A percentile compares a stretch with the other conserved stretches of the same genome.
Evolutionary conservation across 2,888 invertebrate genomes (phyloP).

Genomic region (Brachypalpus laphriformis): DNA sequence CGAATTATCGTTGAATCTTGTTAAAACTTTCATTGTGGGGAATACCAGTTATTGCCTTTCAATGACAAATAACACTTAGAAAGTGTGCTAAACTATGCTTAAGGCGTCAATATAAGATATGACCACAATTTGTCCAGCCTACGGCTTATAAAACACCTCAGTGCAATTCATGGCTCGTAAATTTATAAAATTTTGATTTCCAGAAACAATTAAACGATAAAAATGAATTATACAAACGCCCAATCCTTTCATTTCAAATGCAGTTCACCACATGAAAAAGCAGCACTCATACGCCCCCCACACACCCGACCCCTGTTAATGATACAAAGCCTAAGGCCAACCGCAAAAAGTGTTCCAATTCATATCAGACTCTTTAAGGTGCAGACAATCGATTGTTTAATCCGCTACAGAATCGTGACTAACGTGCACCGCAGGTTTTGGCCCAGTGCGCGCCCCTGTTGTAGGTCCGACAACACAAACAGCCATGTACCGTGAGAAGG

Average conservation of each 20-base stretch:
- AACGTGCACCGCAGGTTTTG: constrained; percentile 55
- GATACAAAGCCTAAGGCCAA: constrained; percentile 54
- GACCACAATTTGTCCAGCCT: background rate
- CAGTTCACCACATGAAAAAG: background rate
- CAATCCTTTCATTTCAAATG: constrained; percentile 55
- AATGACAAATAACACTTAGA: too few species aligned
- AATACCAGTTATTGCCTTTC: too few species aligned
- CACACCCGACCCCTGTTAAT: constrained; percentile 36
- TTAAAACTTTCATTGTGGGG: too few species aligned
- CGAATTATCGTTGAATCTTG: too few species aligned
- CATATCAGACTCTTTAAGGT: background rate
- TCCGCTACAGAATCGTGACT: constrained; percentile 65
- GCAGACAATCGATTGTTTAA: constrained; percentile 20
- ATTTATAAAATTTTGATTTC: constrained; percentile 16
- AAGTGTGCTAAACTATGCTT: background rate
- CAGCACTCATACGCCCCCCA: constrained; percentile 21
- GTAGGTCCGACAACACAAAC: constrained; percentile 40
- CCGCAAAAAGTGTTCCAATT: constrained; percentile 53
- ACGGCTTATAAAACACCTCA: background rate
- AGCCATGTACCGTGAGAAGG: constrained; percentile 62
- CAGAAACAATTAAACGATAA: constrained; percentile 64
- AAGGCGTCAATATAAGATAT: too few species aligned
- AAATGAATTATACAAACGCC: constrained; percentile 33
- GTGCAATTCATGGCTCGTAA: background rate
- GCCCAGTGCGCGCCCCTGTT: constrained; percentile 37